phyloP scores from a whole-genome alignment of 2,797 vertebrate genomes.

The Rhodeus uyekii region DNA sequence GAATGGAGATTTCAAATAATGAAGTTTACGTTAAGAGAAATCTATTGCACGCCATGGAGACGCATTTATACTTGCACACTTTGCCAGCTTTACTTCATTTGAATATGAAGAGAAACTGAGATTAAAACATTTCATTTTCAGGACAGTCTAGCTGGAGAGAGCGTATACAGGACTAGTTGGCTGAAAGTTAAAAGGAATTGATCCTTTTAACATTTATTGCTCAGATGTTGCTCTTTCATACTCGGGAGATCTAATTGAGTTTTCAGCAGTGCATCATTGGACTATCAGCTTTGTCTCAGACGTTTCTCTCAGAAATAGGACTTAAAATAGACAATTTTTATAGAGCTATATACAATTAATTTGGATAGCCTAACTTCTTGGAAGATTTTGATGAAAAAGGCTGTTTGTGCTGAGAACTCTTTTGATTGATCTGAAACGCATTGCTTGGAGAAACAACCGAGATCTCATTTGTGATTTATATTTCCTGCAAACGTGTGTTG shows the following conservation, averaged over 20 bases:
- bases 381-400: neutral
- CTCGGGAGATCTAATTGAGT: neutral
- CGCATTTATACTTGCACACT: neutral
- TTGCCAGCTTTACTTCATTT: slow-evolving; percentile 20
- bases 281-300: neutral
- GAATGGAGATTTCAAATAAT: neutral
- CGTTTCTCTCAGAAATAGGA: neutral
- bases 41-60: neutral
- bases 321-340: neutral
- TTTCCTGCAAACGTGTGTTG: neutral
- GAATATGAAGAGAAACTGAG: slow-evolving; percentile 34
- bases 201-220: slow-evolving; percentile 38
- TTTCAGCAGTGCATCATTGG: neutral
- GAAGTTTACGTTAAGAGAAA: neutral
- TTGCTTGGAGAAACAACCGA: neutral
- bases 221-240: neutral
- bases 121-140: slow-evolving; percentile 19
- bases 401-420: neutral
- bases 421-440: neutral
- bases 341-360: neutral
- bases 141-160: slow-evolving; percentile 11
- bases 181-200: slow-evolving; percentile 47
- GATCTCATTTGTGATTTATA: neutral
- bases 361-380: neutral
- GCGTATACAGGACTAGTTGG: slow-evolving; percentile 44